phyloP scores from a whole-genome alignment of 1,140 invertebrate genomes.

The Wasmannia auropunctata region DNA sequence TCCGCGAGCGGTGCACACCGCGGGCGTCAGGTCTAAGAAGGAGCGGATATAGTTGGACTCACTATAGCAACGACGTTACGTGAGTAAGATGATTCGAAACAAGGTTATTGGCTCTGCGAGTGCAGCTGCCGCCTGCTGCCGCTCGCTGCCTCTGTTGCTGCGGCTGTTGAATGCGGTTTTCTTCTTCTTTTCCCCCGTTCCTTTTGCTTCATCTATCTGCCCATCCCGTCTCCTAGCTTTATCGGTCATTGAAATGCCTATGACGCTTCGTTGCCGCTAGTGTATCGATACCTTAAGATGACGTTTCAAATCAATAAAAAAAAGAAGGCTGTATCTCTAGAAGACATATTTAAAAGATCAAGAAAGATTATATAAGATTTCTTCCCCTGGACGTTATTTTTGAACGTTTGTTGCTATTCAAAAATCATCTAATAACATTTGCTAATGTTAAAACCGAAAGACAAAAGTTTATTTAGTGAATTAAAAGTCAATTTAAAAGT shows the following conservation, averaged over 20 bases:
- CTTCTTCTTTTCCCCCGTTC: constrained; percentile 45
- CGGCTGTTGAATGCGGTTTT: constrained; percentile 65
- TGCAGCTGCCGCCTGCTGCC: constrained; percentile 76
- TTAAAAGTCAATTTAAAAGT: neutral
- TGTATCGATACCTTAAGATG: constrained; percentile 1
- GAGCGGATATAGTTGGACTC: constrained; percentile 69
- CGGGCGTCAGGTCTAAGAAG: constrained; percentile 61
- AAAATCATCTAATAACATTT: neutral
- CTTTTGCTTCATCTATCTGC: constrained; percentile 16
- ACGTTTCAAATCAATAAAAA: neutral
- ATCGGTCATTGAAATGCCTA: constrained; percentile 1
- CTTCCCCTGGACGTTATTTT: neutral
- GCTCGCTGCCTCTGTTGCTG: constrained; percentile 68
- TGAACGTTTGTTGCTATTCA: neutral
- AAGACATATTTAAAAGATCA: neutral
- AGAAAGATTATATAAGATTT: neutral
- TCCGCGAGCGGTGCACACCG: constrained; percentile 44
- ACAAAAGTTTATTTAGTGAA: neutral
- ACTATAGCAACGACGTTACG: constrained; percentile 72
- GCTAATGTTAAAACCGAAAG: neutral
- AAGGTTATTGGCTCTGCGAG: constrained; percentile 78
- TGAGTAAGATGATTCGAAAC: constrained; percentile 80
- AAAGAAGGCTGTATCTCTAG: neutral
- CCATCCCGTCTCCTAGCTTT: constrained; percentile 5
- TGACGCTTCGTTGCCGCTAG: constrained; percentile 13